Base-by-base conservation (phyloP, 1,140 invertebrate genomes). In the Thaumatotibia leucotreta region DNA sequence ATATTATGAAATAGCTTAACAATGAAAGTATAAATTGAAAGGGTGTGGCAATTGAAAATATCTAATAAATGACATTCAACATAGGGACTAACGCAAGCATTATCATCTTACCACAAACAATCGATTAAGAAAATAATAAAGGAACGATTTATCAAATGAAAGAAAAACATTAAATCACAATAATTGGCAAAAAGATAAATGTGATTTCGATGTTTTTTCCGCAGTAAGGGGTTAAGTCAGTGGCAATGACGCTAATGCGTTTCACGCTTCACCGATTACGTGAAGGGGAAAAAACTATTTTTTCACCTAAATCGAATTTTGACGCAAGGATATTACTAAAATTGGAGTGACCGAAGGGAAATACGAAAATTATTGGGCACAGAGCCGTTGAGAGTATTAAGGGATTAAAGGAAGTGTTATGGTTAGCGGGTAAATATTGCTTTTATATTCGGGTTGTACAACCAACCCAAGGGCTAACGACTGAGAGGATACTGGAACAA, bases 221-320 rank as follows among this genome's bases (percentile, higher is more conserved):
- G 65, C 72, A 76, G 69, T 68, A 74, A 75, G 63, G 78, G 77
- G 78, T 82, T 82, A 85, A 78, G 72, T 72, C 70, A 75, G 73
- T 80, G 66, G 68, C 74, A 80, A 78, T 78, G 76, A 83, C 77
- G 73, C 71, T 84, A 86, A 85, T 83, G 76, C 75, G 72, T 76
- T 80, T 73, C 69, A 75, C 82, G 79, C 82, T 77, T 68, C 68
- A 75, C 65, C 68, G 75, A 71, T 73, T 79, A 65, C 58, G 68
- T 45, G 65, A 50, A 66, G 73, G 71, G 78, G 72, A 72, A 75
- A 76, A 75, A 68, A 69, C 72, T 67, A 73, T 69, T 84, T 86
- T 87, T 89, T 88, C 86, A 73, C 73, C 75, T 82, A 87, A 87
- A 89, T 87, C 75, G 76, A 87, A 80, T 87, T 89, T 82, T 81